phyloP scores from a whole-genome alignment of 2,888 invertebrate species.

The Notodonta dromedarius region DNA sequence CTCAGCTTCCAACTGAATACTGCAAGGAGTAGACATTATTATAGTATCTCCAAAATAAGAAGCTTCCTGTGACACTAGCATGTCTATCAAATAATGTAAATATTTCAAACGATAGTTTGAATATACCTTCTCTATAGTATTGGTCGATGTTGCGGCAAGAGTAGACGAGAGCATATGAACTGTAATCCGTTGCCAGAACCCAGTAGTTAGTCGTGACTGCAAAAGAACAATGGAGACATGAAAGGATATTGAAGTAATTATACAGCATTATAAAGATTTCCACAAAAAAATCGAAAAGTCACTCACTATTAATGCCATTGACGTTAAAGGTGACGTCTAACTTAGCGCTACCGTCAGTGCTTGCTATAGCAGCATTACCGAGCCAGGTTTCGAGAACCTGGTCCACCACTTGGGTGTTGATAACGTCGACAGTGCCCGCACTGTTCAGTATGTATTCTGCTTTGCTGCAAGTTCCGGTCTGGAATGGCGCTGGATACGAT shows the following conservation, averaged over 20 bases:
- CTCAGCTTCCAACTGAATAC: constrained; percentile 71
- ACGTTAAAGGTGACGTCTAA: constrained; percentile 60
- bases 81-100: too few species aligned
- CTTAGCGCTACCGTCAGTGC: constrained; percentile 56
- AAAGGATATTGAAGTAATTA: too few species aligned
- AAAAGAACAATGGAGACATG: constrained; percentile 17
- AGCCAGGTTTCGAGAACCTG: constrained; percentile 55
- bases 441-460: constrained; percentile 54
- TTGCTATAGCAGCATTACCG: constrained; percentile 54
- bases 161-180: constrained; percentile 85
- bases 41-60: too few species aligned
- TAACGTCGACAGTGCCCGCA: constrained; percentile 48
- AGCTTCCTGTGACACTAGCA: too few species aligned
- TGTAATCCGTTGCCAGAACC: constrained; percentile 84
- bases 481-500: constrained; percentile 67
- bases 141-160: constrained; percentile 81
- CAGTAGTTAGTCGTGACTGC: constrained; percentile 58
- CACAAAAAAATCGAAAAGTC: not conserved
- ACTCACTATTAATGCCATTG: constrained; percentile 54
- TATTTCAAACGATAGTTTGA: too few species aligned
- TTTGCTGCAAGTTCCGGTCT: constrained; percentile 63
- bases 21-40: constrained; percentile 24
- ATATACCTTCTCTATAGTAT: constrained; percentile 56
- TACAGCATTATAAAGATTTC: too few species aligned
- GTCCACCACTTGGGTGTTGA: constrained; percentile 64